phyloP scores from a whole-genome alignment of 2,113 vertebrate species.

The Hemibagrus wyckioides region DNA sequence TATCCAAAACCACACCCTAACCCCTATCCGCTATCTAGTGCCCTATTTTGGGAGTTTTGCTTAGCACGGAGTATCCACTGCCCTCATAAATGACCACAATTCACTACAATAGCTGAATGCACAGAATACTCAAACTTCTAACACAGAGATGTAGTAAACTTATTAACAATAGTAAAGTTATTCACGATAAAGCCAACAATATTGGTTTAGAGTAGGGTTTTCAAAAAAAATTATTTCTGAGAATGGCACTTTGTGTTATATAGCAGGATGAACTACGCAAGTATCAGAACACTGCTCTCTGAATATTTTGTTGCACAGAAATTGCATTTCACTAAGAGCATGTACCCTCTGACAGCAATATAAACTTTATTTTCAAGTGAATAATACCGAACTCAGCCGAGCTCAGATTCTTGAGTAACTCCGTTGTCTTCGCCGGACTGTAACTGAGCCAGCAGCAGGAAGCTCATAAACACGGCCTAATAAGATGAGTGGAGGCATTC shows the following conservation, averaged over 20 bases:
- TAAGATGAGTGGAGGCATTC: conserved; percentile 52
- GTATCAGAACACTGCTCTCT: background rate
- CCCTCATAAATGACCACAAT: conserved; percentile 1
- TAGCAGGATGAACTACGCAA: too few relatives aligned
- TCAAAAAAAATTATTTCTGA: background rate
- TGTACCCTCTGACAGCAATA: background rate
- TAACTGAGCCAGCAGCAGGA: conserved; percentile 58
- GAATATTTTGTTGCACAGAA: background rate
- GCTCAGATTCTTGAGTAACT: conserved; percentile 27
- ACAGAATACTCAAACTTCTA: too few relatives aligned
- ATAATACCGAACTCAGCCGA: background rate
- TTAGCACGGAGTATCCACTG: background rate
- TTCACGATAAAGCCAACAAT: background rate
- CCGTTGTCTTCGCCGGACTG: conserved; percentile 43
- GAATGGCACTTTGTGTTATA: background rate
- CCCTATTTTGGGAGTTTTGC: conserved; percentile 12
- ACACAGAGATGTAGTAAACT: background rate
- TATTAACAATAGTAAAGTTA: background rate
- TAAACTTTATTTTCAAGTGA: background rate
- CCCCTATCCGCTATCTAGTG: background rate
- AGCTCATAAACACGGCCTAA: conserved; percentile 61
- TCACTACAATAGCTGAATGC: background rate
- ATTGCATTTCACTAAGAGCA: background rate
- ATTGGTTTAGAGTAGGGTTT: background rate
- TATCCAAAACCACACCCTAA: background rate